Evolutionary conservation across 2,113 vertebrate genomes (phyloP).

Genomic region (Eptesicus fuscus): DNA sequence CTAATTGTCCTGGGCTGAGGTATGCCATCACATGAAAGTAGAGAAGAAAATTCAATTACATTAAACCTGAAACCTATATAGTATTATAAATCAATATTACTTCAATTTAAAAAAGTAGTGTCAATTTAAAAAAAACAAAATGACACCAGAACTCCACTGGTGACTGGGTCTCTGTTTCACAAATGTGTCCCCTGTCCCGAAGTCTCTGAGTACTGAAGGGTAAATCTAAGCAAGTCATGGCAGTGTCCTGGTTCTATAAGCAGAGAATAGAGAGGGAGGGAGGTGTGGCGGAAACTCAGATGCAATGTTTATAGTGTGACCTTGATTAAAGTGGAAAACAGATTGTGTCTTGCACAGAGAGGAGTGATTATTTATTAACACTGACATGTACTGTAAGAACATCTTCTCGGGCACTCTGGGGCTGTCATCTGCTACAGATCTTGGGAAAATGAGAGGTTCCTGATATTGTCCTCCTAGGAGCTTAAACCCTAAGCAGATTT

Average conservation of each 20-base stretch:
- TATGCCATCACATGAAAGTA: no score
- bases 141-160: no score
- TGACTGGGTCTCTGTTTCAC: neutral
- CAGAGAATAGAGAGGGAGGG: neutral
- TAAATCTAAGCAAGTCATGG: accelerated
- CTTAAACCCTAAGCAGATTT: neutral
- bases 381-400: neutral
- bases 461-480: neutral
- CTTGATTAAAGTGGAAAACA: neutral
- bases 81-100: neutral
- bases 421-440: neutral
- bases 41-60: neutral
- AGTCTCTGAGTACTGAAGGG: neutral
- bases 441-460: neutral
- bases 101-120: neutral
- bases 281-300: neutral
- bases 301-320: neutral
- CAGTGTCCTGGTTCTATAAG: neutral
- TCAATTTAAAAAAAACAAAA: neutral
- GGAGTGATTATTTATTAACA: neutral
- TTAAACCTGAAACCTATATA: neutral
- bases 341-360: neutral
- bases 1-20: no score
- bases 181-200: neutral
- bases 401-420: neutral